Evolutionary conservation across 37 sponge, comb jelly and placozoan species (phyloP).

Genomic region (Halisarca cf. caerulea): DNA sequence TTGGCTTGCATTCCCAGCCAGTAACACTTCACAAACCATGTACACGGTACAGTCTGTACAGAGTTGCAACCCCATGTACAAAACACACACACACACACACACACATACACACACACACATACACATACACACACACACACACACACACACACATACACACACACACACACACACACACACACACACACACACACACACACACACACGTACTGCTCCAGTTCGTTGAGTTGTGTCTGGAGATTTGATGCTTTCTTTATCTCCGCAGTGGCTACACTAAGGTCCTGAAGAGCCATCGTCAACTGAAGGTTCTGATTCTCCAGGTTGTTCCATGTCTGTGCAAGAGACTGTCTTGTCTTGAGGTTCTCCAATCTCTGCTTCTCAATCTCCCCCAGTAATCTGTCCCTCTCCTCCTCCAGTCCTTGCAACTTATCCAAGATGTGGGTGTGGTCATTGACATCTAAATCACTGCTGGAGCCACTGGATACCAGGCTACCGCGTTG

Average conservation of each 20-base stretch:
- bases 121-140: conserved; percentile 55
- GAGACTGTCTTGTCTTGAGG: conserved; percentile 38
- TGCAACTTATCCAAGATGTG: background rate
- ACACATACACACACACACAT: conserved; percentile 32
- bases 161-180: conserved; percentile 52
- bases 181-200: conserved; percentile 50
- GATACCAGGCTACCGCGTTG: background rate
- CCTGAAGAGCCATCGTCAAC: conserved; percentile 61
- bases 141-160: conserved; percentile 59
- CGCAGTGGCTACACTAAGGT: conserved; percentile 55
- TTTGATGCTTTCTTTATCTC: conserved; percentile 60
- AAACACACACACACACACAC: conserved; percentile 8
- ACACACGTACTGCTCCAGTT: conserved; percentile 50
- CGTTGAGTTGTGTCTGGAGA: conserved; percentile 32
- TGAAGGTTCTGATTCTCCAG: conserved; percentile 63
- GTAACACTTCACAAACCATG: too few relatives aligned
- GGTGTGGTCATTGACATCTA: background rate
- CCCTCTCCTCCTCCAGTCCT: background rate
- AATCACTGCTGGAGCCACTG: background rate
- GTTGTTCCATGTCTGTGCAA: conserved; percentile 41
- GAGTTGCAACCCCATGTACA: too few relatives aligned
- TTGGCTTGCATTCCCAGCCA: too few relatives aligned
- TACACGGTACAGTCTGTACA: too few relatives aligned
- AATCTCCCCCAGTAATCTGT: background rate
- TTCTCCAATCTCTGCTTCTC: conserved; percentile 19